A percentile compares a stretch with the other conserved stretches of the same genome.
Evolutionary conservation across 2,797 vertebrate species (phyloP).

Genomic region (Cuculus canorus): DNA sequence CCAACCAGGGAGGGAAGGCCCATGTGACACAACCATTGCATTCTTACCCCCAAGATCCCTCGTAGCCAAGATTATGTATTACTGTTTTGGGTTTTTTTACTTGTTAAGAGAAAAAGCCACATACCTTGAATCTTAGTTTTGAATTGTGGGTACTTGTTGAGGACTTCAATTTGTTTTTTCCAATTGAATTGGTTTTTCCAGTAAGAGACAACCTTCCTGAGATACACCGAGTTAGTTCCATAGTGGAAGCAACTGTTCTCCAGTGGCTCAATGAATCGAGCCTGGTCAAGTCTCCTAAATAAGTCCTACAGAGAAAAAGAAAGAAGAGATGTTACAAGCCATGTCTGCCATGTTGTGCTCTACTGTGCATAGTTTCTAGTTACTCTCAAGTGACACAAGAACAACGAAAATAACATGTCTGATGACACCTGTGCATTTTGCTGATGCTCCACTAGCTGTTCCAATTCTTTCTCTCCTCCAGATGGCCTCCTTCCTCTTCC

Average conservation of each 20-base stretch:
- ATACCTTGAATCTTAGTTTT: conserved; percentile 84
- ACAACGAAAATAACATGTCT: background rate
- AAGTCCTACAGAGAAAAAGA: conserved; percentile 70
- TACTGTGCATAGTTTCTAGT: background rate
- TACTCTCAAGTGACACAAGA: background rate
- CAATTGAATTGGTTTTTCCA: conserved; percentile 81
- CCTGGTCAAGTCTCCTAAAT: conserved; percentile 73
- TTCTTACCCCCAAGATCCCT: background rate
- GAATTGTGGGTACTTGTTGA: conserved; percentile 82
- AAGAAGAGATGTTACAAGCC: background rate
- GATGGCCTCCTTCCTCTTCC: conserved; percentile 39
- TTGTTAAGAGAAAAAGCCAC: background rate
- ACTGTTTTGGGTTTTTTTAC: background rate
- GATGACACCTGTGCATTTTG: background rate
- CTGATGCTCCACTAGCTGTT: background rate
- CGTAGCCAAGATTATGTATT: background rate
- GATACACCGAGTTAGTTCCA: conserved; percentile 72
- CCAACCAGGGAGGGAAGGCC: background rate
- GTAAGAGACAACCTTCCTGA: conserved; percentile 77
- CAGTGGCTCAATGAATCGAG: conserved; percentile 70
- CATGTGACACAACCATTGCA: background rate
- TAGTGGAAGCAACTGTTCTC: conserved; percentile 78
- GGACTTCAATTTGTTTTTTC: conserved; percentile 79
- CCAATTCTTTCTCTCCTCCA: conserved; percentile 16
- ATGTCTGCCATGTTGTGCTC: background rate